Percentiles rank a stretch among this genome's conserved stretches.
Evolutionary conservation across 2,888 invertebrate species (phyloP).

Genomic region (Pasiphila rectangulata): DNA sequence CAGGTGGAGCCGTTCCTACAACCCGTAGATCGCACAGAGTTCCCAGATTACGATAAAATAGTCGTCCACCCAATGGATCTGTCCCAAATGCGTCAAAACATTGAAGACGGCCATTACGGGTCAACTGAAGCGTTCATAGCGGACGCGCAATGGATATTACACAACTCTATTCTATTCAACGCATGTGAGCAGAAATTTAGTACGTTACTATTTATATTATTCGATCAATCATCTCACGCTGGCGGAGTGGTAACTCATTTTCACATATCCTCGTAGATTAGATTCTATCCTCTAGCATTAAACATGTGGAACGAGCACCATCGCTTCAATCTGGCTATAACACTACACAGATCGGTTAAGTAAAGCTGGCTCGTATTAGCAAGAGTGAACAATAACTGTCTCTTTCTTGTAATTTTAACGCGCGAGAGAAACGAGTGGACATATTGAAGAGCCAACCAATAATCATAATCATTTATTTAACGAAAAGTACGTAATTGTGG

Average conservation of each 20-base stretch:
- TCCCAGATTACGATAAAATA: conserved; percentile 89
- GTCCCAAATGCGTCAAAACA: conserved; percentile 86
- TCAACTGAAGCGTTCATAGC: conserved; percentile 94
- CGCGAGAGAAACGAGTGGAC: too few species aligned
- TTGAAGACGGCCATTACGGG: conserved; percentile 87
- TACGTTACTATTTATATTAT: conserved; percentile 38
- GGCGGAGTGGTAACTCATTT: conserved; percentile 25
- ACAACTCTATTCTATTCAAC: conserved; percentile 95
- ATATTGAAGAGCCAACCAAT: too few species aligned
- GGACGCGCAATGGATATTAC: conserved; percentile 96
- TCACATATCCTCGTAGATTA: conserved; percentile 14
- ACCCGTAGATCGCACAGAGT: conserved; percentile 85
- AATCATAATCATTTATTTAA: too few species aligned
- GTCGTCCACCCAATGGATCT: conserved; percentile 95
- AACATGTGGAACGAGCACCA: too few species aligned
- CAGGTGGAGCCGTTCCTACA: conserved; percentile 90
- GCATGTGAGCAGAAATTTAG: conserved; percentile 83
- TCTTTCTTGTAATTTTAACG: too few species aligned
- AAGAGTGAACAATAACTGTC: too few species aligned
- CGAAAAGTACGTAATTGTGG: too few species aligned
- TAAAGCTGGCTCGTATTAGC: too few species aligned
- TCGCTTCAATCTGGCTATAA: too few species aligned
- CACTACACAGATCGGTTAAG: too few species aligned
- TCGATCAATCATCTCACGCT: conserved; percentile 22
- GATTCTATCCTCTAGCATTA: not conserved